A percentile compares a stretch with the other conserved stretches of the same genome.
Conservation (phyloP, 2,888 invertebrate species). For the Nymphalis urticae region DNA sequence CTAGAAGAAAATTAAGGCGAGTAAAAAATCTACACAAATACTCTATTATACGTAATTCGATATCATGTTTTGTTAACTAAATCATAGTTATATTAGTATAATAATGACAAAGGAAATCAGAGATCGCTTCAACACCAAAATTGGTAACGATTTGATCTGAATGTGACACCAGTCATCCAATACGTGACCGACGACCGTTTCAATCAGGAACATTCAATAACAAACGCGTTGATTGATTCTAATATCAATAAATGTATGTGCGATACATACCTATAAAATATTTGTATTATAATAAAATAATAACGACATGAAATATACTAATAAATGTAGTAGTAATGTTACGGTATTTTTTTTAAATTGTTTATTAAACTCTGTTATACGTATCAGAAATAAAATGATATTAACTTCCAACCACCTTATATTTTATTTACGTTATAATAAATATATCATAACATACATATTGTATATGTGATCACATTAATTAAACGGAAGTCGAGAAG, state of each 20-base stretch:
- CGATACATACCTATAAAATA: background rate
- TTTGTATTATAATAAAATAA: background rate
- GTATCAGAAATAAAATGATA: too few species aligned
- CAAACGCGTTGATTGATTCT: background rate
- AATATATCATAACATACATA: too few species aligned
- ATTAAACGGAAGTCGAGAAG: too few species aligned
- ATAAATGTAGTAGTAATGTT: too few species aligned
- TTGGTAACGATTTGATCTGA: conserved; percentile 17
- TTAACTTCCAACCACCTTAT: too few species aligned
- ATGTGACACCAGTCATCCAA: conserved; percentile 24
- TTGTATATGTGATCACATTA: too few species aligned
- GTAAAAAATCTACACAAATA: background rate
- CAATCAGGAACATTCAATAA: background rate
- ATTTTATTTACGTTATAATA: too few species aligned
- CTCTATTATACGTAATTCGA: background rate
- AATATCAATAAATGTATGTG: background rate
- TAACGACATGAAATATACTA: background rate
- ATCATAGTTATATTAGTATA: background rate
- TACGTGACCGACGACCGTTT: conserved; percentile 21
- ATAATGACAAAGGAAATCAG: conserved; percentile 16
- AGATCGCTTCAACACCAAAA: conserved; percentile 25
- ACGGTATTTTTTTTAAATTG: too few species aligned
- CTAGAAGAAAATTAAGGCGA: too few species aligned
- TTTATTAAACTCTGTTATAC: too few species aligned
- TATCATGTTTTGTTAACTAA: conserved; percentile 7